These are phyloP conservation scores for Elgaria multicarinata DNA, from an alignment of 2,113 vertebrate species.

Conservation along the genomic window DNA sequence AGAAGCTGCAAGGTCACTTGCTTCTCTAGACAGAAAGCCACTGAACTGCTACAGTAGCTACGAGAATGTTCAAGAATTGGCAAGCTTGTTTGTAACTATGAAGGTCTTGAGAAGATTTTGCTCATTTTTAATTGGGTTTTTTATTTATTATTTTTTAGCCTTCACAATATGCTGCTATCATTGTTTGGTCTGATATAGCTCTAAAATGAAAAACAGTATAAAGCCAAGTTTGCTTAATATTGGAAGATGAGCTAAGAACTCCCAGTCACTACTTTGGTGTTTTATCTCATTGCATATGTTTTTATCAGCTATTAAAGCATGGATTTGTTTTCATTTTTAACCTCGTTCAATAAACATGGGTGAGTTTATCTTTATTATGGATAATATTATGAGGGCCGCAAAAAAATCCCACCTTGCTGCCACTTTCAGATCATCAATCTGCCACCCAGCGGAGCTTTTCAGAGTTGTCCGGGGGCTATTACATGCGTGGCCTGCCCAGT, in stretches of 20 bases:
- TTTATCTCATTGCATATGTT: neutral
- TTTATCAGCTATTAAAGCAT: neutral
- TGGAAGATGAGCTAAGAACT: neutral
- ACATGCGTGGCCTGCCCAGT: no score
- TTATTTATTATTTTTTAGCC: neutral
- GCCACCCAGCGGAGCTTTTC: no score
- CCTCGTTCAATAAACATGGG: neutral
- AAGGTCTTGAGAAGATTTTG: neutral
- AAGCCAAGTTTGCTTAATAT: neutral
- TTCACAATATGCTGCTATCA: neutral
- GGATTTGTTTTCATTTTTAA: neutral
- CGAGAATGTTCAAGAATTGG: neutral
- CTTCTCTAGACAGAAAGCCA: neutral
- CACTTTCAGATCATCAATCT: no score
- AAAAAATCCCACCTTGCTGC: no score
- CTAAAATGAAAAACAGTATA: neutral
- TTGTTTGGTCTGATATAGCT: neutral
- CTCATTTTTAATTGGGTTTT: neutral
- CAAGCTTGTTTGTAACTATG: neutral
- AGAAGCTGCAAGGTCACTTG: slow-evolving; percentile 15
- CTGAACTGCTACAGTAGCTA: neutral
- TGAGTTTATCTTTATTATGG: neutral
- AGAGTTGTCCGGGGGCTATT: no score
- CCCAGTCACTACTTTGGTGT: neutral
- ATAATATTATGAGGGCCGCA: no score